Conservation (phyloP, 2,797 vertebrate species). For the Alectoris magna region DNA sequence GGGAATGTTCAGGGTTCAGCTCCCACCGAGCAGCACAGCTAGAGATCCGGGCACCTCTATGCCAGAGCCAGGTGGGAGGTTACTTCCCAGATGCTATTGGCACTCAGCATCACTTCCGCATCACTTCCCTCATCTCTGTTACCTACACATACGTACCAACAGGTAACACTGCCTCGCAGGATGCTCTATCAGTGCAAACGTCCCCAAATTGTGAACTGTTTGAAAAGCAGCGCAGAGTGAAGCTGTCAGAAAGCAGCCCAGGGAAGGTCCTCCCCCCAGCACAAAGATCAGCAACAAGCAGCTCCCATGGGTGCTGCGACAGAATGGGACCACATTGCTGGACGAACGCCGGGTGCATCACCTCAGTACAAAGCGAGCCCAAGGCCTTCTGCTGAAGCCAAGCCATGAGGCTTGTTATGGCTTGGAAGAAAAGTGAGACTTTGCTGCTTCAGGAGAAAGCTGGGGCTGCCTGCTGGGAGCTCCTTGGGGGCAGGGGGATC, state of each 20-base stretch:
- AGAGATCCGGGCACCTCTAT: not conserved
- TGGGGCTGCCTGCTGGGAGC: conserved; percentile 39
- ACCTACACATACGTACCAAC: not conserved
- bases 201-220: not conserved
- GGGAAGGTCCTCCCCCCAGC: not conserved
- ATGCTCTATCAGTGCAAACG: not conserved
- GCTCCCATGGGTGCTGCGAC: not conserved
- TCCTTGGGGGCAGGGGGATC: conserved; percentile 46
- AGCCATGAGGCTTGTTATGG: not conserved
- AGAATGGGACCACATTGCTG: not conserved
- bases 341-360: not conserved
- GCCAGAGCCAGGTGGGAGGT: not conserved
- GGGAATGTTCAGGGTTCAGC: not conserved
- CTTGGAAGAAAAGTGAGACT: not conserved
- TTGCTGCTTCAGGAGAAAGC: not conserved
- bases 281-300: not conserved
- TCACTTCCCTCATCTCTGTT: not conserved
- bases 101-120: not conserved
- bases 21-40: not conserved
- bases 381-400: not conserved
- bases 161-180: not conserved
- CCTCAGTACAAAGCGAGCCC: not conserved
- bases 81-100: not conserved
- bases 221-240: not conserved
- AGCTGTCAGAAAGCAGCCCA: not conserved